phyloP scores from a whole-genome alignment of 2,113 vertebrate genomes.

The Corythornis cristatus region DNA sequence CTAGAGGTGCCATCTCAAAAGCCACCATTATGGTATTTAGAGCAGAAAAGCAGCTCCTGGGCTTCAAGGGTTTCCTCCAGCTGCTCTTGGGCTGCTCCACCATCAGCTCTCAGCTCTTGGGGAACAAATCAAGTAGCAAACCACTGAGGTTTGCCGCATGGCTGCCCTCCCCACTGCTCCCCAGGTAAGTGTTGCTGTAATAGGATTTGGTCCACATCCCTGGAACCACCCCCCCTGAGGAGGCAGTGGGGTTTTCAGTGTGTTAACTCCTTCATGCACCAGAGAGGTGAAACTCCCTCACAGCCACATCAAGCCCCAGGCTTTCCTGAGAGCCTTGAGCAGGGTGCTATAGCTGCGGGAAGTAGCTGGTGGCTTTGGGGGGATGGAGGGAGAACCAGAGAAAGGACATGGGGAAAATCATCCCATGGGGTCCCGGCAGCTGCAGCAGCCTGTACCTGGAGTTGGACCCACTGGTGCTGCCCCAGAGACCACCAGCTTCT shows the following conservation, averaged over 20 bases:
- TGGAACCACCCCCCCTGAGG: not conserved
- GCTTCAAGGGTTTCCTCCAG: not conserved
- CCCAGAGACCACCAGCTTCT: not conserved
- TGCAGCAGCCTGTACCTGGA: rapidly evolving
- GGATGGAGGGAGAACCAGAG: not conserved
- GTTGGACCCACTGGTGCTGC: not conserved
- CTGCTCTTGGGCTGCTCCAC: not conserved
- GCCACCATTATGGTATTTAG: not conserved
- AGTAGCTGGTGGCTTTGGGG: not conserved
- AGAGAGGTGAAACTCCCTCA: not conserved
- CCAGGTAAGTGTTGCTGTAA: slow-evolving; percentile 49
- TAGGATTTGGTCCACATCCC: slow-evolving; percentile 47
- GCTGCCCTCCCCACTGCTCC: slow-evolving; percentile 39
- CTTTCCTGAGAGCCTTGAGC: not conserved
- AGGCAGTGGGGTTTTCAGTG: slow-evolving; percentile 26
- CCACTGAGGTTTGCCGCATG: slow-evolving; percentile 53
- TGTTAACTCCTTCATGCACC: slow-evolving; percentile 53
- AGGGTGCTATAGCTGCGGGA: not conserved
- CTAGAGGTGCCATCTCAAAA: not conserved
- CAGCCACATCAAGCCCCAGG: not conserved
- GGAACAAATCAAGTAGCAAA: slow-evolving; percentile 44
- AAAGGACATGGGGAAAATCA: not conserved
- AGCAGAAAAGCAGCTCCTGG: not conserved
- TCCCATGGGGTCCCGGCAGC: rapidly evolving
- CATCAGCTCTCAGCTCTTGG: not conserved